These are phyloP conservation scores for Nestor notabilis DNA, from an alignment of 2,113 vertebrate species.

Conservation along the genomic window DNA sequence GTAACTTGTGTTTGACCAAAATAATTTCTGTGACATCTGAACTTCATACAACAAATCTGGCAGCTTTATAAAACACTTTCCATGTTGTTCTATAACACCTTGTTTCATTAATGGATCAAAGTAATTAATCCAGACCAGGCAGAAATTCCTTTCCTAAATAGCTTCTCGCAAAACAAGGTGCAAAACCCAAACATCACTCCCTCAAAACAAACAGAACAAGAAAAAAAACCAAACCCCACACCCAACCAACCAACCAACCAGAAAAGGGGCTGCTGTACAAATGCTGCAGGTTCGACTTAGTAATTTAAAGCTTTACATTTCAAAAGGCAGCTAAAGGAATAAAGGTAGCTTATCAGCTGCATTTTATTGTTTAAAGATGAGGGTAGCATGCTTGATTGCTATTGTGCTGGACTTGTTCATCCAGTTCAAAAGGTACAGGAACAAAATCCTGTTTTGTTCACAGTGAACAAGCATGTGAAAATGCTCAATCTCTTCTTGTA, in stretches of 20 bases:
- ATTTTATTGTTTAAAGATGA: neutral
- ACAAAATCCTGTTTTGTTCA: neutral
- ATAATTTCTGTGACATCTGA: neutral
- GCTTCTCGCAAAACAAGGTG: neutral
- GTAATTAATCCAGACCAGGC: neutral
- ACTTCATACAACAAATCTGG: neutral
- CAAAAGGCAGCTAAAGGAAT: neutral
- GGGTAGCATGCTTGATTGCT: neutral
- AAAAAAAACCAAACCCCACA: neutral
- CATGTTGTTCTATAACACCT: neutral
- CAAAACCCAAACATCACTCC: neutral
- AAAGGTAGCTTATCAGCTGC: neutral
- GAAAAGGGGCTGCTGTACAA: neutral
- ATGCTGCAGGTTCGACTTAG: neutral
- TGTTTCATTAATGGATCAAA: neutral
- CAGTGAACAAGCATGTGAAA: neutral
- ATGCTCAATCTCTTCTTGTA: rapidly evolving
- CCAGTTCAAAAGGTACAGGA: neutral
- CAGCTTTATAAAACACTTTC: neutral
- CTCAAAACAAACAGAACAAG: neutral
- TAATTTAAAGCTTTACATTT: neutral
- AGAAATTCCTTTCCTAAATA: neutral
- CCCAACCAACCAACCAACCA: neutral
- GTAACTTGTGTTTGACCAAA: neutral
- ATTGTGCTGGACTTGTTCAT: neutral